phyloP scores from a whole-genome alignment of 2,797 vertebrate species.

The Pteropus rufus region DNA sequence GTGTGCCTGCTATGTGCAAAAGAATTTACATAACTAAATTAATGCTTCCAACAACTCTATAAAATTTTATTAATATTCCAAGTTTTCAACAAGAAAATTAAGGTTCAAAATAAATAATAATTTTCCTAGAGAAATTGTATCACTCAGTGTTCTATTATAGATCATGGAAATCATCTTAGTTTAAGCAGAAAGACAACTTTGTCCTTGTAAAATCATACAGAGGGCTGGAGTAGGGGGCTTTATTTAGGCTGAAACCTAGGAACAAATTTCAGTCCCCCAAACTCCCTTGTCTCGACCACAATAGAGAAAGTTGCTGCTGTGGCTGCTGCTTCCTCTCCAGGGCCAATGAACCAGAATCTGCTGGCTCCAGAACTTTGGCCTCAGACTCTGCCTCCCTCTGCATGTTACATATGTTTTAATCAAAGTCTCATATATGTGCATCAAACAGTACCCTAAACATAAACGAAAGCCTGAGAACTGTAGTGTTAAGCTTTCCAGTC shows the following conservation, averaged over 20 bases:
- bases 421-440: not conserved
- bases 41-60: too few relatives aligned
- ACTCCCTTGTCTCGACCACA: not conserved
- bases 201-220: not conserved
- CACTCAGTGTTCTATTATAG: not conserved
- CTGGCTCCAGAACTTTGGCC: not conserved
- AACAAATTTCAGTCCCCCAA: not conserved
- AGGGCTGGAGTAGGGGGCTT: not conserved
- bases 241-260: not conserved
- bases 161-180: not conserved
- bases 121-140: not conserved
- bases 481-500: not conserved
- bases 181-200: not conserved
- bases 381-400: not conserved
- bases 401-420: not conserved
- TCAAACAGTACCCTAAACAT: not conserved
- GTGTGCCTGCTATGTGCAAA: too few relatives aligned
- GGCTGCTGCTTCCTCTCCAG: not conserved
- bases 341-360: not conserved
- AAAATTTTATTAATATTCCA: not conserved
- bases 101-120: not conserved
- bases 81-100: not conserved
- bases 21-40: too few relatives aligned
- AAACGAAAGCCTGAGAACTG: not conserved
- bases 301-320: not conserved